phyloP scores from a whole-genome alignment of 2,888 invertebrate species.

The Sphaeridia pumilis region DNA sequence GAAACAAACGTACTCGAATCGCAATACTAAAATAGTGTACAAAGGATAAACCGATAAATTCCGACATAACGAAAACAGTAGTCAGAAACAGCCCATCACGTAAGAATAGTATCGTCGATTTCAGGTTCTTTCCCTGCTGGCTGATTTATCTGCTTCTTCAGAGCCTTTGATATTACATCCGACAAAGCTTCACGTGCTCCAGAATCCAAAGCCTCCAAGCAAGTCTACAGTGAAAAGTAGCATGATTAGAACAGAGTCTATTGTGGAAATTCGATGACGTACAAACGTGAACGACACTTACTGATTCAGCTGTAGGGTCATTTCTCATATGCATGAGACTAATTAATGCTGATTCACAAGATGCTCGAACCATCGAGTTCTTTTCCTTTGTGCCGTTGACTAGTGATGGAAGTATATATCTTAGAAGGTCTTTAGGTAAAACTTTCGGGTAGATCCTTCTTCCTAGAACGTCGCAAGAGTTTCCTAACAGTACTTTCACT shows the following conservation, averaged over 20 bases:
- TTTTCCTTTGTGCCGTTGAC: slow-evolving; percentile 98
- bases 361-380: slow-evolving; percentile 85
- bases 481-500: slow-evolving; percentile 80
- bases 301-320: slow-evolving; percentile 60
- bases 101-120: slow-evolving; percentile 79
- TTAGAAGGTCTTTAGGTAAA: slow-evolving; percentile 51
- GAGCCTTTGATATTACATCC: slow-evolving; percentile 79
- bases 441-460: slow-evolving; percentile 39
- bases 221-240: slow-evolving; percentile 46
- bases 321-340: slow-evolving; percentile 67
- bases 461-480: slow-evolving; percentile 63
- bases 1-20: too few relatives aligned
- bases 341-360: slow-evolving; percentile 84
- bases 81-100: slow-evolving; percentile 46
- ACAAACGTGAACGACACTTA: slow-evolving; percentile 38
- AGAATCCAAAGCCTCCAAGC: slow-evolving; percentile 62
- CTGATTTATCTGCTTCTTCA: slow-evolving; percentile 63
- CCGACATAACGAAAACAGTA: too few relatives aligned
- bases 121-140: slow-evolving; percentile 80
- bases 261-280: not conserved
- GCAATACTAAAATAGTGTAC: too few relatives aligned
- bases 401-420: slow-evolving; percentile 70
- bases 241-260: not conserved
- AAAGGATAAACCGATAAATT: too few relatives aligned
- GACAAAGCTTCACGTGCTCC: slow-evolving; percentile 79